Evolutionary conservation across 2,888 invertebrate species (phyloP), one percentile per base, ranked within the genome.

Genomic region (Coenonympha arcania): DNA sequence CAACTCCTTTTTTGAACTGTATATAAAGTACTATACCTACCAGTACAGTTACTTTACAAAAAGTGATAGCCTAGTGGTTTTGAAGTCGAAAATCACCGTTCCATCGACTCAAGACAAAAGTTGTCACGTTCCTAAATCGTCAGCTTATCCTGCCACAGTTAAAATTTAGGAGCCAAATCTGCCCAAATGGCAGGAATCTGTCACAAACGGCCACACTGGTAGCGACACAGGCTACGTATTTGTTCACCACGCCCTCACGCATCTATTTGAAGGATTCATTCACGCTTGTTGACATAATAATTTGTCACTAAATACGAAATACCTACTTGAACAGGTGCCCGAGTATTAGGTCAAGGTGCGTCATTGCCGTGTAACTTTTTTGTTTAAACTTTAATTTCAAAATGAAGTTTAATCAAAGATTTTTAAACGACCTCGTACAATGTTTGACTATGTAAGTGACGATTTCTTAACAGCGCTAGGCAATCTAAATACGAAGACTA

Each of bases 241-340:
- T 61, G 58, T 59, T 62, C 58, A 52, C 52, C 60, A 58, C 62
- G 56, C 60, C 60, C 52, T 58, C 58, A 54, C 57, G 57, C 57
- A 59, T 59, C 40, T 54, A 55, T 61, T 68, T 59, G 50, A 50
- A 47, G 68, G 72, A 69, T 54, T 73, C 71, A 68, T 63, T 70
- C 69, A 57, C 59, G 60, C 57, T 58, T 71, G 69, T 73, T 73
- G 70, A 69, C 67, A 61, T 69, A 60, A 63, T 68, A 67, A 70
- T 68, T 71, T 71, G 71, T 69, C 68, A 70, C 69, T 64, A 63
- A 64, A 61, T 63, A 62, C 63, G 61, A 61, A 65, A 65, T 65
- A 59, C 37, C 50, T 40, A 42, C 50, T 54, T 51, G 40, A 48
- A 52, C 33, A 37, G 42, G 39, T 45, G 30, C 30, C 40, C 34